Evolutionary conservation across 1,140 invertebrate genomes (phyloP).

Genomic region (Lepidostoma basale): DNA sequence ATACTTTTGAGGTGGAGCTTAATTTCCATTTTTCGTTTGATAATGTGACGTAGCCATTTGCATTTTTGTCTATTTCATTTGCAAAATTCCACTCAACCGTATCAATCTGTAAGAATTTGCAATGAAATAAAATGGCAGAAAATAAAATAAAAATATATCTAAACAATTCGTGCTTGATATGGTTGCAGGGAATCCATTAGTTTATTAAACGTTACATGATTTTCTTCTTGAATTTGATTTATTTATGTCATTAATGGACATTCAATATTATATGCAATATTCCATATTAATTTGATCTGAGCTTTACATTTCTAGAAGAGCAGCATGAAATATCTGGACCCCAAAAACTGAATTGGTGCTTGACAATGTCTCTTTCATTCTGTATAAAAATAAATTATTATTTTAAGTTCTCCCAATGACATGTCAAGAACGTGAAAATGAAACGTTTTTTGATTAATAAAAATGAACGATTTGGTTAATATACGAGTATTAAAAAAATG

Average conservation of each 20-base stretch:
- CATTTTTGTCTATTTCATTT: slow-evolving; percentile 36
- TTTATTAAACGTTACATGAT: background rate
- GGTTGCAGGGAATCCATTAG: background rate
- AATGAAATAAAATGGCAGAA: no score
- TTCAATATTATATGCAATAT: background rate
- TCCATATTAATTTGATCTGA: no score
- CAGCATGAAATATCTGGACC: no score
- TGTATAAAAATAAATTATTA: no score
- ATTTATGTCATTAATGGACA: background rate
- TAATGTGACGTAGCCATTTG: slow-evolving; percentile 48
- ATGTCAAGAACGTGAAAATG: no score
- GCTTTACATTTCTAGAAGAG: no score
- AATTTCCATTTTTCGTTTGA: slow-evolving; percentile 50
- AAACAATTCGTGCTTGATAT: background rate
- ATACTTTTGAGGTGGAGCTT: slow-evolving; percentile 52
- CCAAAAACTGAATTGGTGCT: no score
- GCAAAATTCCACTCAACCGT: slow-evolving; percentile 52
- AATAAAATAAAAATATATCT: background rate
- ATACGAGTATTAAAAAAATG: no score
- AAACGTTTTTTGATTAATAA: no score
- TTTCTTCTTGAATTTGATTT: background rate
- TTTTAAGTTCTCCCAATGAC: no score
- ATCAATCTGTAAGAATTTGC: slow-evolving; percentile 52
- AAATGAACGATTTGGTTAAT: no score
- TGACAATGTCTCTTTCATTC: no score